phyloP scores from a whole-genome alignment of 2,888 invertebrate species.

The Sinopyrophorus schimmeli region DNA sequence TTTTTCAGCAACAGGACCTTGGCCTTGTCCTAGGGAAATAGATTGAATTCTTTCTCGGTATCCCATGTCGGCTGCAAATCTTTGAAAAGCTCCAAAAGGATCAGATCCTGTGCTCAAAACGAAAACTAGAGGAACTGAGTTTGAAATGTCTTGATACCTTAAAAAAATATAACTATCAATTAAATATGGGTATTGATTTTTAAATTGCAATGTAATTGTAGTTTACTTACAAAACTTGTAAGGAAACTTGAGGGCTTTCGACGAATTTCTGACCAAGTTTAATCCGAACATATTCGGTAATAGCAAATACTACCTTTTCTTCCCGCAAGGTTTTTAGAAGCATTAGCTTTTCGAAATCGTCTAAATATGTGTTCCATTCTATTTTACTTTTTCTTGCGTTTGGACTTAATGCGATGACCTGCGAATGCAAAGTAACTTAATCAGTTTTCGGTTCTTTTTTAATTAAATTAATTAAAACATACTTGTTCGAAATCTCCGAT shows the following conservation, averaged over 20 bases:
- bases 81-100: slow-evolving; percentile 80
- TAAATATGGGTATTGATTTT: neutral
- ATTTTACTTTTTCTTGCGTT: no score
- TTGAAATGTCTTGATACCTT: slow-evolving; percentile 73
- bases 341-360: no score
- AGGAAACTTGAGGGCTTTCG: no score
- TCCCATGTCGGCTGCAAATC: slow-evolving; percentile 78
- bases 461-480: slow-evolving; percentile 33
- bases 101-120: slow-evolving; percentile 88
- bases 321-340: no score
- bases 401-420: no score
- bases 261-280: no score
- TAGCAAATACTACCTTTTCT: no score
- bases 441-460: no score
- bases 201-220: neutral
- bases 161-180: slow-evolving; percentile 34
- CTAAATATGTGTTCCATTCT: no score
- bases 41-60: slow-evolving; percentile 70
- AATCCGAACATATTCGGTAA: no score
- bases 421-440: no score
- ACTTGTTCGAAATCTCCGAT: slow-evolving; percentile 67
- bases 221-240: neutral
- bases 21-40: slow-evolving; percentile 89
- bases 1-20: slow-evolving; percentile 85
- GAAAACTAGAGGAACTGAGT: slow-evolving; percentile 79